phyloP scores from a whole-genome alignment of 2,113 vertebrate species.

The Catharus bicknelli region DNA sequence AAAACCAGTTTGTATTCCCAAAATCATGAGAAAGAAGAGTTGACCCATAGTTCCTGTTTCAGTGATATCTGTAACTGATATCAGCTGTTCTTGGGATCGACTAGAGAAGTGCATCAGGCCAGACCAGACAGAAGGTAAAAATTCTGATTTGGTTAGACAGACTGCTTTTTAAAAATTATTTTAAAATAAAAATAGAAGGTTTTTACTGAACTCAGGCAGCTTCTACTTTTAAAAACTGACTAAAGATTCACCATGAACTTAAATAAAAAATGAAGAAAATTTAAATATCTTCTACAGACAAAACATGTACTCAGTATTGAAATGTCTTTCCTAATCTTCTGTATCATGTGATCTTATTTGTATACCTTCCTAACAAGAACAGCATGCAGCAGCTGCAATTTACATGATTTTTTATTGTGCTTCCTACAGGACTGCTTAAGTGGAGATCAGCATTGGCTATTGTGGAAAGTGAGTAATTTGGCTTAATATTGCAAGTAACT shows the following conservation, averaged over 20 bases:
- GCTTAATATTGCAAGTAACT: not conserved
- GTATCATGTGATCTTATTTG: not conserved
- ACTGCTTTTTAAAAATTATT: fast-evolving
- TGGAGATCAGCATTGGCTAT: not conserved
- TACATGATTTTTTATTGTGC: not conserved
- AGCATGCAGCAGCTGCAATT: not conserved
- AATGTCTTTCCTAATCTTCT: not conserved
- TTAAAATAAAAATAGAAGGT: not conserved
- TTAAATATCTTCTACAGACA: not conserved
- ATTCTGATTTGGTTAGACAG: not conserved
- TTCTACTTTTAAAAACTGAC: not conserved
- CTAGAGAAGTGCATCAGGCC: not conserved
- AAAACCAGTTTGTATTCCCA: not conserved
- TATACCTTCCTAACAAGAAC: not conserved
- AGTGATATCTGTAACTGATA: not conserved
- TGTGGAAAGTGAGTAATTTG: not conserved
- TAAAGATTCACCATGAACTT: not conserved
- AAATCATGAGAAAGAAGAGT: not conserved
- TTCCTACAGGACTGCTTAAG: not conserved
- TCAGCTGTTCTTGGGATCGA: not conserved
- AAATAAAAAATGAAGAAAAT: not conserved
- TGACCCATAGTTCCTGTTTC: not conserved
- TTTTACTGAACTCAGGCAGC: not conserved
- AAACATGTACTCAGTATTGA: not conserved
- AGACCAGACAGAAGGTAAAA: not conserved